Percentiles rank a stretch among this genome's conserved stretches.
phyloP scores from a whole-genome alignment of 1,140 invertebrate species.

The roundworm (Caenorhabditis elegans) region WBcel235 BX284604.4:10868001-10868500 shows the following conservation, averaged over 20 bases:
- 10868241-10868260: background rate
- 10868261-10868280: slow-evolving; percentile 15
- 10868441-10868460: background rate
- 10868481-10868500: background rate
- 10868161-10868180: background rate
- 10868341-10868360: slow-evolving; percentile 25
- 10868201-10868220: background rate
- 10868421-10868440: background rate
- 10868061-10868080: background rate
- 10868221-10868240: slow-evolving; percentile 3
- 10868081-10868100: background rate
- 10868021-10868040: slow-evolving; percentile 13
- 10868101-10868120: background rate
- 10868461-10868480: background rate
- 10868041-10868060: slow-evolving; percentile 16
- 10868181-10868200: background rate
- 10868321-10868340: slow-evolving; percentile 16
- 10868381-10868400: background rate
- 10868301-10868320: slow-evolving; percentile 1
- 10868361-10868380: background rate
- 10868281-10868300: slow-evolving; percentile 25
- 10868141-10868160: background rate
- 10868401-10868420: background rate
- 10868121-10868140: background rate
- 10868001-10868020: slow-evolving; percentile 21